These are phyloP conservation scores for Crotophaga sulcirostris DNA, from an alignment of 2,113 vertebrate genomes.

Conservation along the genomic window DNA sequence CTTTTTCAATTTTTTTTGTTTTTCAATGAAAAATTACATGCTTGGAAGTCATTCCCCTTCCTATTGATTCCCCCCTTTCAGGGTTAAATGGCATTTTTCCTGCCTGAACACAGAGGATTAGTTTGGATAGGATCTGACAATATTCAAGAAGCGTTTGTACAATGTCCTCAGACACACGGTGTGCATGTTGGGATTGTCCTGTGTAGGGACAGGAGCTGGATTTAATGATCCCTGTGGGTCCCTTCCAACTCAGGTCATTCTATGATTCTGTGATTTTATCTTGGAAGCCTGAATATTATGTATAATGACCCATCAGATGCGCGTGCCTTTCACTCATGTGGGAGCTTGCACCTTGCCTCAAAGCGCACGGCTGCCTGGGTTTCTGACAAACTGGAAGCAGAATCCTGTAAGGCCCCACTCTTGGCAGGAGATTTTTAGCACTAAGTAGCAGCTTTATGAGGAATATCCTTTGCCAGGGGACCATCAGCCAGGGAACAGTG, in stretches of 20 bases:
- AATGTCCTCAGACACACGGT: too few relatives aligned
- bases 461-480: conserved; percentile 58
- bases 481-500: conserved; percentile 37
- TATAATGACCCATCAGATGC: not conserved
- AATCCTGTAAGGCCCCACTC: not conserved
- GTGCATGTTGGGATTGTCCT: too few relatives aligned
- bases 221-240: too few relatives aligned
- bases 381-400: conserved; percentile 24
- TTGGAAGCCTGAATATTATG: not conserved
- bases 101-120: not conserved
- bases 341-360: not conserved
- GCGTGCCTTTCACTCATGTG: not conserved
- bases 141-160: too few relatives aligned
- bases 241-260: too few relatives aligned
- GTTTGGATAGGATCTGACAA: not conserved
- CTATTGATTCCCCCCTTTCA: not conserved
- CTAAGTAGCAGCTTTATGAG: conserved; percentile 58
- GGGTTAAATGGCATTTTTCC: not conserved
- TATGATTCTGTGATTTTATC: not conserved
- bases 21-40: not conserved
- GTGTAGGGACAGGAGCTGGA: too few relatives aligned
- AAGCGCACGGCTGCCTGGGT: not conserved
- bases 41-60: not conserved
- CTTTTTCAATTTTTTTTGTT: too few relatives aligned
- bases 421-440: conserved; percentile 46